Conservation (phyloP, 2,113 vertebrate genomes). For the Pteropus alecto region DNA sequence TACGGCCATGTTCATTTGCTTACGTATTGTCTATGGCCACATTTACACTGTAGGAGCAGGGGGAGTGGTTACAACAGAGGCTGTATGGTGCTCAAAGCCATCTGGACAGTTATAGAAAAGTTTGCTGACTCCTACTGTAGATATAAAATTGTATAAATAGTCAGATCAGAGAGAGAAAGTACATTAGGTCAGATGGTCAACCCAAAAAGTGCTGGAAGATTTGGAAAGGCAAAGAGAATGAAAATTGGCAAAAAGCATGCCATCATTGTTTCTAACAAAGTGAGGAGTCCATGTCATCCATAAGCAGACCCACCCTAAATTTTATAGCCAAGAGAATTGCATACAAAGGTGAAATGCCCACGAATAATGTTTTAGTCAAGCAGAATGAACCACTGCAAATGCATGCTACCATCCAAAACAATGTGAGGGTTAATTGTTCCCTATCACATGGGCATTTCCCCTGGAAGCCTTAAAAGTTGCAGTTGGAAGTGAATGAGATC, state of each 20-base stretch:
- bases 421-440: not conserved
- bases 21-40: not conserved
- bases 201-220: not conserved
- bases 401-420: not conserved
- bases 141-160: not conserved
- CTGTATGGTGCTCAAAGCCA: not conserved
- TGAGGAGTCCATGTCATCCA: not conserved
- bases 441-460: not conserved
- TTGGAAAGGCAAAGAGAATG: slow-evolving; percentile 3
- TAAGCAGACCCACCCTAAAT: not conserved
- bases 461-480: slow-evolving; percentile 52
- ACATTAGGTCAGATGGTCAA: not conserved
- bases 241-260: not conserved
- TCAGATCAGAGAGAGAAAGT: not conserved
- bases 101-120: not conserved
- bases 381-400: slow-evolving; percentile 22
- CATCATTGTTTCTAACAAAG: not conserved
- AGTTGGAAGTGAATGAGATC: slow-evolving; percentile 60
- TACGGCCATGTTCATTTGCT: not conserved
- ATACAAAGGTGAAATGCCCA: not conserved
- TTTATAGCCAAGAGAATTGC: not conserved
- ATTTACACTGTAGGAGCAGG: not conserved
- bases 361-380: not conserved
- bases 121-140: not conserved
- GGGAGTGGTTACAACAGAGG: not conserved